Conservation (phyloP, 2,113 vertebrate species). For the Mastomys coucha region DNA sequence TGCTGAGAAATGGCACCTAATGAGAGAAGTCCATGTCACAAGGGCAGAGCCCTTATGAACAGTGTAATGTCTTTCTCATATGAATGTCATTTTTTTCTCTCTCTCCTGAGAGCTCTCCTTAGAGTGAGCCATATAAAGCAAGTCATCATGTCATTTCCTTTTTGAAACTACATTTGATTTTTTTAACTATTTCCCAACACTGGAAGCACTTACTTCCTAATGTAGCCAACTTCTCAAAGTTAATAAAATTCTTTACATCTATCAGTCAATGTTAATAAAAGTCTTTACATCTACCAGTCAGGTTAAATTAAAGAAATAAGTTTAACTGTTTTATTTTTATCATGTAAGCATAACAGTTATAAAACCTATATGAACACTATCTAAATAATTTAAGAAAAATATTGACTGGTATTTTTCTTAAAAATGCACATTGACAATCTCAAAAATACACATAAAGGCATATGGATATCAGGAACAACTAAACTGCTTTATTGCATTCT, state of each 20-base stretch:
- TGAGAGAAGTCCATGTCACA: background rate
- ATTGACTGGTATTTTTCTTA: background rate
- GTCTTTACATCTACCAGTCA: background rate
- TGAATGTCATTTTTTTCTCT: background rate
- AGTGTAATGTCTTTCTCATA: background rate
- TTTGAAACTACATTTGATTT: background rate
- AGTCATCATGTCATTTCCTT: background rate
- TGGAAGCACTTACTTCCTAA: conserved; percentile 3
- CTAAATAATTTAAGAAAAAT: background rate
- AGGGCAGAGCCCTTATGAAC: background rate
- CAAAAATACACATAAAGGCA: background rate
- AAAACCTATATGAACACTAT: background rate
- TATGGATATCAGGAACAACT: background rate
- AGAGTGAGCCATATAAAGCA: accelerated
- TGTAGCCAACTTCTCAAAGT: background rate
- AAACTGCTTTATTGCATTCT: background rate
- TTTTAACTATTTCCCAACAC: background rate
- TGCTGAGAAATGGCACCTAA: background rate
- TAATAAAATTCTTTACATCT: background rate
- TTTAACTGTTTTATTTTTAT: background rate
- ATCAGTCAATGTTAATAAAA: conserved; percentile 5
- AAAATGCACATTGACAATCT: background rate
- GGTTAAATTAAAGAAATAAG: background rate
- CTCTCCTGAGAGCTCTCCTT: background rate
- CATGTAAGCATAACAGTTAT: background rate